phyloP scores from a whole-genome alignment of 2,797 vertebrate species.

The Malurus splendens region DNA sequence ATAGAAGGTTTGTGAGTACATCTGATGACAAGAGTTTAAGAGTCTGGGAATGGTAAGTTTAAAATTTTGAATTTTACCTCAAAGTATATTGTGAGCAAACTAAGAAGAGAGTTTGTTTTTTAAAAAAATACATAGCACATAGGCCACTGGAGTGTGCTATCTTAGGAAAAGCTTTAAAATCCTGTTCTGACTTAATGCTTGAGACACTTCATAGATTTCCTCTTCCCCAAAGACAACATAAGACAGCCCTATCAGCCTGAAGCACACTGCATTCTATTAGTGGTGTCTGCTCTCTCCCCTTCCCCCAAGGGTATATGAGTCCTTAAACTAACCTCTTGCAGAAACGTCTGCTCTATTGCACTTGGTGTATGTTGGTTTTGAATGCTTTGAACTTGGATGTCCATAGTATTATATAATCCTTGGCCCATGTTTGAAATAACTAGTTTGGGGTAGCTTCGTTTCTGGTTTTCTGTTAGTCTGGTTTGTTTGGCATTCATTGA shows the following conservation, averaged over 20 bases:
- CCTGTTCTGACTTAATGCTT: neutral
- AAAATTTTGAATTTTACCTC: neutral
- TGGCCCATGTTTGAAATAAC: neutral
- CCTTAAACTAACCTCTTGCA: neutral
- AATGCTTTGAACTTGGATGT: neutral
- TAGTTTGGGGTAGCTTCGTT: neutral
- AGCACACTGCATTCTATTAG: neutral
- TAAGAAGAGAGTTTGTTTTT: neutral
- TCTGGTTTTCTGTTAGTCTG: neutral
- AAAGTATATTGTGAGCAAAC: neutral
- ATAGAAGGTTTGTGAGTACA: slow-evolving; percentile 95
- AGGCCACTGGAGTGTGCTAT: neutral
- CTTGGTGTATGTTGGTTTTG: neutral
- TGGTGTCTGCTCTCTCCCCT: neutral
- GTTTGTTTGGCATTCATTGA: neutral
- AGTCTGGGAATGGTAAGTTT: slow-evolving; percentile 96
- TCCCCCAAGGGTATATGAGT: neutral
- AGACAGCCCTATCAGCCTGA: neutral
- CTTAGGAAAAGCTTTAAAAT: neutral
- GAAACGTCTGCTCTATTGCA: neutral
- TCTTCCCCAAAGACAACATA: neutral
- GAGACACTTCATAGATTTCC: neutral
- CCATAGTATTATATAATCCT: neutral
- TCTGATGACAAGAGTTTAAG: slow-evolving; percentile 97
- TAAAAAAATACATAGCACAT: neutral